Evolutionary conservation across 2,888 invertebrate species (phyloP), one percentile per base, ranked within the genome.

Genomic region (Cerastis rubricosa): DNA sequence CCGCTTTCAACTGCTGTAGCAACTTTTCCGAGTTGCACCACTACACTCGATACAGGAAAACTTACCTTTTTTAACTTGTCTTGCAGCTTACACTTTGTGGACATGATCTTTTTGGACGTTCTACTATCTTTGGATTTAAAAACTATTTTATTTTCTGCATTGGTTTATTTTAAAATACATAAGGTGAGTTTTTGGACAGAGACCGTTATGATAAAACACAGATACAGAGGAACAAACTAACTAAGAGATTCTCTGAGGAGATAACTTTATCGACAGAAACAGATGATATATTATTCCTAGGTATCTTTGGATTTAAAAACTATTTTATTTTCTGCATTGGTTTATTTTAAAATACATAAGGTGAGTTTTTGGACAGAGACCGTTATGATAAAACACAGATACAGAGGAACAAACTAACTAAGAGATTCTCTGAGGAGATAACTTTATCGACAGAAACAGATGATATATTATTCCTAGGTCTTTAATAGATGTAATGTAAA

Each of bases 1-100:
- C 47, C 57, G 47, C 25, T 59, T 71, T 71, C 59, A 71, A 45
- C 45, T 47, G 19, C 17, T 45, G 35, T 40, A 59, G 14, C 25
- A 40, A 47, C 35, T 40, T 40, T 40, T 40, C 7, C 2, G 40
- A 49, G 40, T 29, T 43, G 29, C 9, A 61, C 43, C 8, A 25
- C 35, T 59, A 59, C 70, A 73, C 29, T 35, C n/a, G 29, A 47
- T 74, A 25, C 7, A 40, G 35, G 12, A 49, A 47, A 12, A 35
- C 22, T 14, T 71, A 29, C n/a, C 45, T n/a, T 35, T 51, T 47
- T 57, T 35, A 9, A 47, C 45, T 47, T 35, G 35, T 57, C 14
- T 47, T 70, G 19, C 35, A n/a, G 47, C 14, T 57, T 59, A 57
- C 45, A 47, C 19, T 69, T 29, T 47, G 19, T 71, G 35, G n/a